These are phyloP conservation scores for Shinisaurus crocodilurus DNA, from an alignment of 2,113 vertebrate genomes.

Conservation along the genomic window DNA sequence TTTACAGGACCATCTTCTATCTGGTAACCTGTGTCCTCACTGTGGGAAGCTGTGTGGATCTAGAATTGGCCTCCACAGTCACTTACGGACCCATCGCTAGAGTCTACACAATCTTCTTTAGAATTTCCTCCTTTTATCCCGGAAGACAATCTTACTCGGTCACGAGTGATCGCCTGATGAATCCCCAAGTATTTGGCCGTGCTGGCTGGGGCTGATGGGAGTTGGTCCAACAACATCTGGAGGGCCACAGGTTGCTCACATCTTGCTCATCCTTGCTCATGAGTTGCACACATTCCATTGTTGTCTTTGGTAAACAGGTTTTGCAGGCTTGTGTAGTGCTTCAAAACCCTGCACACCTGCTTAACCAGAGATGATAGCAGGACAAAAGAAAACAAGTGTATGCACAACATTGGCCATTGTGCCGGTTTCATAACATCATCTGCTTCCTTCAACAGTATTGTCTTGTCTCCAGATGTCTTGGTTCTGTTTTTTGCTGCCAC, in stretches of 20 bases:
- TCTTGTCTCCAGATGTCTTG: not conserved
- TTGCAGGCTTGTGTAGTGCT: not conserved
- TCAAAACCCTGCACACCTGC: not conserved
- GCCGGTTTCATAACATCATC: not conserved
- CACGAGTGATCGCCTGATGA: too few relatives aligned
- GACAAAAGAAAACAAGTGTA: not conserved
- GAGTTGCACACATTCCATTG: too few relatives aligned
- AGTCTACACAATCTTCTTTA: too few relatives aligned
- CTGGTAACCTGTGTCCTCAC: too few relatives aligned
- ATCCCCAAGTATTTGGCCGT: not conserved
- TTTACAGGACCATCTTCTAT: too few relatives aligned
- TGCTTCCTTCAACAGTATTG: not conserved
- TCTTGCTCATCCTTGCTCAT: too few relatives aligned
- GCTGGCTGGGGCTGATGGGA: not conserved
- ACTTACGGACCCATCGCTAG: too few relatives aligned
- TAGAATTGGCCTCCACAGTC: too few relatives aligned
- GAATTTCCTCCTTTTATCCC: too few relatives aligned
- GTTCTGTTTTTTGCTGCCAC: not conserved
- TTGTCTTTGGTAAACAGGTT: not conserved
- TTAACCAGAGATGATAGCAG: not conserved
- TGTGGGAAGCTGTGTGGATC: too few relatives aligned
- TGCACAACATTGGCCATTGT: not conserved
- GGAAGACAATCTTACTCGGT: too few relatives aligned
- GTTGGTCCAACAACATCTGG: not conserved
- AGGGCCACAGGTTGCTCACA: not conserved